Conservation (phyloP, 2,113 vertebrate genomes). For the Colius striatus region DNA sequence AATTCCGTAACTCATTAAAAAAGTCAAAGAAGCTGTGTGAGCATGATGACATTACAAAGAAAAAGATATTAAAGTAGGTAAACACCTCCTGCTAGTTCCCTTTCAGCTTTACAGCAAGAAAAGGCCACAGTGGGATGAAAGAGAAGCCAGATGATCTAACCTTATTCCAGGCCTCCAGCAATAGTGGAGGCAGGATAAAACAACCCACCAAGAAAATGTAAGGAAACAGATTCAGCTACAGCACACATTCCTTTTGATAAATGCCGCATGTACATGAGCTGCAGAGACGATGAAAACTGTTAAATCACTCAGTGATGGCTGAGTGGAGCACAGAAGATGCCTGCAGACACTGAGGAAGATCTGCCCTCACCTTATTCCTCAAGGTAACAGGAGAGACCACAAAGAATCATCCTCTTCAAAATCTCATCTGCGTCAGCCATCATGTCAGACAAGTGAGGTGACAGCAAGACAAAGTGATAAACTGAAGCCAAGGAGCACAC, state of each 20-base stretch:
- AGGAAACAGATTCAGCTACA: background rate
- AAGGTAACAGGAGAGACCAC: background rate
- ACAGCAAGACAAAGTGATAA: background rate
- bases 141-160: background rate
- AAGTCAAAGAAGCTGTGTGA: background rate
- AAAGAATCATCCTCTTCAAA: background rate
- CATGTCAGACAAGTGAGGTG: background rate
- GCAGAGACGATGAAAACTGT: background rate
- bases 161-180: background rate
- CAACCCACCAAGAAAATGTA: background rate
- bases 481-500: background rate
- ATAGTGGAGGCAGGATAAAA: background rate
- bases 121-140: background rate
- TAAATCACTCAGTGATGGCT: accelerated
- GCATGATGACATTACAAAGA: background rate
- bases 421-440: background rate
- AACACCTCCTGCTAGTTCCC: background rate
- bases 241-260: background rate
- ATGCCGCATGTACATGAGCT: accelerated
- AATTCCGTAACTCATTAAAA: background rate
- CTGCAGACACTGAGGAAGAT: background rate
- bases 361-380: background rate
- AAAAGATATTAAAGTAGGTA: background rate
- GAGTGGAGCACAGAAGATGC: background rate
- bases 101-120: background rate